Evolutionary conservation across 1,140 invertebrate genomes (phyloP).

Genomic region (Daktulosphaira vitifoliae): DNA sequence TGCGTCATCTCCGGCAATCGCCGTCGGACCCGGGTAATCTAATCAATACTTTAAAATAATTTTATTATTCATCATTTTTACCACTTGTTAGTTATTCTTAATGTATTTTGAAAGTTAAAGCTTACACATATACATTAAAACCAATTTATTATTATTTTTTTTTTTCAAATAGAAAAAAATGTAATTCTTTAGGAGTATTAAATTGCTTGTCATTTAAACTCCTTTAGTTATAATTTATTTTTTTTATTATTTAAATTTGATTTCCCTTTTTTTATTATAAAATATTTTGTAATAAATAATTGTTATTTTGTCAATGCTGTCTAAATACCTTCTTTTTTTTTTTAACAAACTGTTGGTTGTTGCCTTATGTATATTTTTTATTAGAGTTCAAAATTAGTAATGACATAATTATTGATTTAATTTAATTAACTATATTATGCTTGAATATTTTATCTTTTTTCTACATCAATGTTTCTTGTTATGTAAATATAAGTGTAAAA

Average conservation of each 20-base stretch:
- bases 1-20: slow-evolving; percentile 33
- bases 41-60: not conserved
- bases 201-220: slow-evolving; percentile 1
- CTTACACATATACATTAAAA: slow-evolving; percentile 2
- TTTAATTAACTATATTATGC: slow-evolving; percentile 23
- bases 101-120: not conserved
- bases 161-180: slow-evolving; percentile 8
- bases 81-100: slow-evolving; percentile 3
- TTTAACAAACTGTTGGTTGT: slow-evolving; percentile 26
- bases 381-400: slow-evolving; percentile 25
- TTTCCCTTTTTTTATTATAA: slow-evolving; percentile 4
- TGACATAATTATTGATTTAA: slow-evolving; percentile 25
- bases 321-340: not conserved
- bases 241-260: not conserved
- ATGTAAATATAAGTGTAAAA: slow-evolving; percentile 32
- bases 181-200: not conserved
- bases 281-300: slow-evolving; percentile 17
- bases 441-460: slow-evolving; percentile 24
- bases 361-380: slow-evolving; percentile 24
- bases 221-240: slow-evolving; percentile 21
- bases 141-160: slow-evolving; percentile 10
- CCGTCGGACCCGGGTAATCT: slow-evolving; percentile 32
- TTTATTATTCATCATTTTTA: slow-evolving; percentile 17
- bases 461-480: slow-evolving; percentile 31
- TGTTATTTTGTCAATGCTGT: slow-evolving; percentile 25